Conservation (phyloP, 37 sponge, comb jelly and placozoan species). For the Ephydatia muelleri region DNA sequence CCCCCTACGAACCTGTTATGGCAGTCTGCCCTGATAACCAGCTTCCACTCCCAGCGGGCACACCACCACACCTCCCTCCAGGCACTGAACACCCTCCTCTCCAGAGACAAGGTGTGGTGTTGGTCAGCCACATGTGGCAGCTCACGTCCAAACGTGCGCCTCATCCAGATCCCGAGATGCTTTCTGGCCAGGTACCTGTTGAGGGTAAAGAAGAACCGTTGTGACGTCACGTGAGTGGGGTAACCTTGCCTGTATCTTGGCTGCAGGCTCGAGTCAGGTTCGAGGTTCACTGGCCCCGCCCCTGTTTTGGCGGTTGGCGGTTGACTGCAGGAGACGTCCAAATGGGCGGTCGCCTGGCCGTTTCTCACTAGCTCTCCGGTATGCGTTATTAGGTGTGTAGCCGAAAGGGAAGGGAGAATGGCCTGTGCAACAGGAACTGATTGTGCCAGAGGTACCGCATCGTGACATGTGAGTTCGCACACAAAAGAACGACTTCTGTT, state of each 20-base stretch:
- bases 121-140: constrained; percentile 37
- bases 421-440: background rate
- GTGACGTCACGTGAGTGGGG: background rate
- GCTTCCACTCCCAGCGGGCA: constrained; percentile 72
- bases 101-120: constrained; percentile 8
- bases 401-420: background rate
- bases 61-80: constrained; percentile 70
- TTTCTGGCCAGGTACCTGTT: constrained; percentile 41
- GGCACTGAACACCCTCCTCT: constrained; percentile 18
- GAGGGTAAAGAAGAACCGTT: background rate
- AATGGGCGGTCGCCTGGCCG: background rate
- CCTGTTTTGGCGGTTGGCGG: background rate
- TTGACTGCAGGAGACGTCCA: background rate
- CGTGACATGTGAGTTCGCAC: background rate
- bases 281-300: background rate
- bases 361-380: background rate
- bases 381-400: background rate
- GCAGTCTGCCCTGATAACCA: constrained; percentile 77
- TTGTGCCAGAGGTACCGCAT: background rate
- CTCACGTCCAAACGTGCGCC: constrained; percentile 50
- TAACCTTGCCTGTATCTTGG: background rate
- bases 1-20: constrained; percentile 50
- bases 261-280: background rate
- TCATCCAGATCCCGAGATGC: constrained; percentile 37
- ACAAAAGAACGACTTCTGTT: background rate